Base-by-base conservation (phyloP, 2,888 invertebrate species). In the Drosophila anomelani region DNA sequence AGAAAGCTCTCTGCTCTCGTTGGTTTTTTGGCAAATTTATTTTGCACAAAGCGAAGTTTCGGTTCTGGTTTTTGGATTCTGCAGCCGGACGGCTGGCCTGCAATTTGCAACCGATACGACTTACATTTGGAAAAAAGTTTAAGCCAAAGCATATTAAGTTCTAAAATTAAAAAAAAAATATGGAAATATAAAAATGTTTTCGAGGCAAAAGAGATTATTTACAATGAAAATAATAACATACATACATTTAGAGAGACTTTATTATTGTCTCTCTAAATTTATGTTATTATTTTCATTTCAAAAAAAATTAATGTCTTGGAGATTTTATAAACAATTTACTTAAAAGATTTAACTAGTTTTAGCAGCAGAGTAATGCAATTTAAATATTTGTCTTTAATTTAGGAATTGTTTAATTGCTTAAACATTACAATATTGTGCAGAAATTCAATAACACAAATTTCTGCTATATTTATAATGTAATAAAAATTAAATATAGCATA, bases 61-160 rank as follows among this genome's bases (percentile, higher is more conserved):
- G 80, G 51, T 53, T 32, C 73, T 63, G 58, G 61, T 43, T 61
- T 26, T 12, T 34, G 49, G 51, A 54, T 20, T 29, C 49, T 38
- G 36, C 20, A 54, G 38, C 23, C 34, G 46, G 38, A 58, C 47
- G 47, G 8, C 63, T 73, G 71, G 84, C 47, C 84, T 76, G 84
- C 84, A 87, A 85, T 89, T 84, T 85, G 88, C 87, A 85, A 85
- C 61, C 72, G 17, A 34, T 23, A 34, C 51, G 64, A 20, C 12
- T 41, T 39, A 32, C 60, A 60, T 34, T 34, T 13, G 20, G 49
- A 8, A 20, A 1, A 20, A 51, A 34, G 20, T 13, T 13, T 2
- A 4, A 13, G 1, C 2, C 4, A 17, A 47, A n/a, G 2, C 7
- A n/a, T 3, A 5, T 29, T 12, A 10, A n/a, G 3, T n/a, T 1